Base-by-base conservation (phyloP, 2,113 vertebrate species). In the Holacanthus passer region DNA sequence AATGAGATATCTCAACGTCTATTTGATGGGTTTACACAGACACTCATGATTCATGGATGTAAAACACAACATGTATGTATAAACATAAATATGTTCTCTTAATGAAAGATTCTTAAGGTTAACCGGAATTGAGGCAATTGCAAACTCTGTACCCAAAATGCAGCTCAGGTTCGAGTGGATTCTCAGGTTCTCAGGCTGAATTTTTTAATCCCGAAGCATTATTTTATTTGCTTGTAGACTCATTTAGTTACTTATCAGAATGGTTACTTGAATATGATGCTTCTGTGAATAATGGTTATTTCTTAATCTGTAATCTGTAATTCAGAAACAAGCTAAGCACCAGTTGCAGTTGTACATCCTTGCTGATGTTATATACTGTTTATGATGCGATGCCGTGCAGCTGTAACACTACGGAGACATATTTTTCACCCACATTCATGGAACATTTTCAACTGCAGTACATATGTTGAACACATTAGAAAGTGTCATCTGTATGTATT, bases 381-480 rank as follows among this genome's bases (percentile, higher is more conserved):
- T 1, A 32, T 58, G 13, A 69, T 39, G 43, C 22, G 27, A 59
- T 48, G 20, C 11, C 37, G 24, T 4, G 3, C 17, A 66, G 37
- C 62, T 39, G 2, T 0, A 5, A 14, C 7, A 6, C 19, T 14
- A 53, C 6, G 10, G 17, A 24, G 27, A 5, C 27, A 11, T n/a
- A 22, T 45, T 43, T 53, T 43, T n/a, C 41, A 14, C 16, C n/a
- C 65, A 62, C 45, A 29, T 27, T 31, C 9, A 31, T 6, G 37
- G 17, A 68, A 43, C n/a, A 70, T 66, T 53, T 72, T 31, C 31
- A 37, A 59, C 6, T 52, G 31, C 12, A 74, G 17, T 41, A 68
- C 24, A 71, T 37, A 59, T 62, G 73, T 41, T 68, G 9, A 67
- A 67, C 35, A 47, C 53, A 56, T 53, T 65, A 63, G n/a, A 56